These are phyloP conservation scores for Carcinoscorpius rotundicauda DNA, from an alignment of 1,140 invertebrate genomes.

Conservation along the genomic window DNA sequence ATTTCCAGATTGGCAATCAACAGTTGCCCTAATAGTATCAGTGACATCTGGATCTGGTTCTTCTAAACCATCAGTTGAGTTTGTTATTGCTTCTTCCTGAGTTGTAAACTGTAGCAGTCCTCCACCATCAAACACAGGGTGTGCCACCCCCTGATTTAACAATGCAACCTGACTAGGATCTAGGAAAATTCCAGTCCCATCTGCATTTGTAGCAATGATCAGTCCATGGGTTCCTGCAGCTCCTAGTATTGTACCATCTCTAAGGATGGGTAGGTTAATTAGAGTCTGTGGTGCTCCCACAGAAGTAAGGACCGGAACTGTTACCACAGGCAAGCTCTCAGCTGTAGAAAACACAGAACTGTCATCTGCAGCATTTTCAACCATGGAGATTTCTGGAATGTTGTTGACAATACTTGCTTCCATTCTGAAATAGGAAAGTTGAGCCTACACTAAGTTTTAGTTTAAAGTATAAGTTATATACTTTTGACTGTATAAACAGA, in stretches of 20 bases:
- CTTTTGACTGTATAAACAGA: too few relatives aligned
- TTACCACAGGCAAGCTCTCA: too few relatives aligned
- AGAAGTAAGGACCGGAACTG: too few relatives aligned
- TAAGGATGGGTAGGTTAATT: conserved; percentile 12
- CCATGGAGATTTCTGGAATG: too few relatives aligned
- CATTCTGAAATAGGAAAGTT: too few relatives aligned
- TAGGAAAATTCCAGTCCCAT: conserved; percentile 12
- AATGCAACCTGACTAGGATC: conserved; percentile 15
- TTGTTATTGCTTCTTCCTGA: background rate
- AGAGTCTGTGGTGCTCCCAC: too few relatives aligned
- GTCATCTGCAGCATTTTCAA: too few relatives aligned
- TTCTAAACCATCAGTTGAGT: background rate
- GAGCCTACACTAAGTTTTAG: too few relatives aligned
- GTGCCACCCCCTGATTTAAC: conserved; percentile 6
- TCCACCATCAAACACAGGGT: conserved; percentile 13
- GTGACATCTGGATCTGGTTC: conserved; percentile 4
- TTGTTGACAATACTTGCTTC: too few relatives aligned
- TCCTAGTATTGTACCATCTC: conserved; percentile 9
- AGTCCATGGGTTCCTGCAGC: conserved; percentile 10
- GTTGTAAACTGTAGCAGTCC: conserved; percentile 12
- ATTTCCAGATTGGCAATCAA: background rate
- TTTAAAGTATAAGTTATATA: too few relatives aligned
- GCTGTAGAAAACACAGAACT: too few relatives aligned
- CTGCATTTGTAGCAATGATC: conserved; percentile 14
- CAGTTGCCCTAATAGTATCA: background rate